phyloP scores from a whole-genome alignment of 2,113 vertebrate species.

The Nibea albiflora region DNA sequence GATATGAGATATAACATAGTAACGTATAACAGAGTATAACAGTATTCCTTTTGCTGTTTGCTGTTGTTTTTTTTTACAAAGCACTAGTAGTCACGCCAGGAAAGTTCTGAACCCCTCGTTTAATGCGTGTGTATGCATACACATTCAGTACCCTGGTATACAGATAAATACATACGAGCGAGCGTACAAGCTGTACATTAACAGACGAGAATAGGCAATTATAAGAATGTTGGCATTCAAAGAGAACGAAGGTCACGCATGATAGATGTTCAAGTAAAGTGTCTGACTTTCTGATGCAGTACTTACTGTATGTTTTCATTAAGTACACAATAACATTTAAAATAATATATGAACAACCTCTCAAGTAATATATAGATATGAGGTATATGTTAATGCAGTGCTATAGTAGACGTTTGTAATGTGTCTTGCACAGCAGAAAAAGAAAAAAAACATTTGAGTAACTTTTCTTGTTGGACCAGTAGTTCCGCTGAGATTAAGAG shows the following conservation, averaged over 20 bases:
- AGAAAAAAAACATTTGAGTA: slow-evolving; percentile 3
- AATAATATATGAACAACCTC: background rate
- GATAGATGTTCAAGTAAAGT: slow-evolving; percentile 39
- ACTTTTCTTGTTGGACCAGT: slow-evolving; percentile 15
- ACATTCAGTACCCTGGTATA: slow-evolving; percentile 4
- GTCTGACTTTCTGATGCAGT: background rate
- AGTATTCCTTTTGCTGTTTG: too few species aligned
- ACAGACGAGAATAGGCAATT: slow-evolving; percentile 22
- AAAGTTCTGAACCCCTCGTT: background rate
- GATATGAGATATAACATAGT: too few species aligned
- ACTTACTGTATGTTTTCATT: slow-evolving; percentile 1
- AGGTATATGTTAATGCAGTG: background rate
- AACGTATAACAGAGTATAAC: too few species aligned
- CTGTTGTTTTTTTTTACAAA: background rate
- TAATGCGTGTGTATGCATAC: slow-evolving; percentile 7
- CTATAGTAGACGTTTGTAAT: too few species aligned
- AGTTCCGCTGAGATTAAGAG: slow-evolving; percentile 22
- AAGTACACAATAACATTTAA: background rate
- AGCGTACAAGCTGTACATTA: slow-evolving; percentile 39
- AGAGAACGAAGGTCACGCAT: slow-evolving; percentile 37
- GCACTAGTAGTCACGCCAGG: background rate
- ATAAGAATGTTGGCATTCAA: slow-evolving; percentile 52
- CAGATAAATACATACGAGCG: background rate
- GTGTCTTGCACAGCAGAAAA: background rate
- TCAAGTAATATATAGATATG: background rate